Conservation (phyloP, 1,140 invertebrate genomes). For the Mercenaria mercenaria region DNA sequence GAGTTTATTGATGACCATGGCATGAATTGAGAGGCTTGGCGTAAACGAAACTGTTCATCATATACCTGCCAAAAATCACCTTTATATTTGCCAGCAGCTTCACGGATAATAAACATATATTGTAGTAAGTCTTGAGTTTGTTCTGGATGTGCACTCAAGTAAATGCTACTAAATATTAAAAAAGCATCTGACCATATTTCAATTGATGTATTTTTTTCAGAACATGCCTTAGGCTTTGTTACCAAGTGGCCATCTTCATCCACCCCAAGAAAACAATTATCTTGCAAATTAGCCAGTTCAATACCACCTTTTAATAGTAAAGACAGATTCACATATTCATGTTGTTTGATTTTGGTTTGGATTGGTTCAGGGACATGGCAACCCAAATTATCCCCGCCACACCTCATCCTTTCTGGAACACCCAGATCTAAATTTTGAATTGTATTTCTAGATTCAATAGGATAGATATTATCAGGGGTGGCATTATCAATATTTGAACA, state of each 20-base stretch:
- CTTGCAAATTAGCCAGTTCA: neutral
- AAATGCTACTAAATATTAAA: conserved; percentile 40
- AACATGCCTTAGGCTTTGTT: neutral
- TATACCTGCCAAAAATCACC: neutral
- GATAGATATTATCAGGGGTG: no score
- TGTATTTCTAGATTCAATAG: no score
- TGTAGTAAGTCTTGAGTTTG: conserved; percentile 21
- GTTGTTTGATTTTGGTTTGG: neutral
- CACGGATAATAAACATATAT: conserved; percentile 25
- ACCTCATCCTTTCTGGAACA: no score
- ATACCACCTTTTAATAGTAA: neutral
- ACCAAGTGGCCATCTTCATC: neutral
- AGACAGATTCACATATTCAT: neutral
- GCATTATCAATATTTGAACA: no score
- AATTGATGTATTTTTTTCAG: neutral
- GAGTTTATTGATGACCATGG: conserved; percentile 3
- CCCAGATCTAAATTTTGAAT: no score
- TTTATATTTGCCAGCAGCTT: neutral
- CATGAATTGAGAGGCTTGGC: neutral
- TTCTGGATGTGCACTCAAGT: neutral
- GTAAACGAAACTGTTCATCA: neutral
- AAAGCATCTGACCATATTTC: neutral
- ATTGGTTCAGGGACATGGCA: no score
- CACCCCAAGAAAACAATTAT: neutral
- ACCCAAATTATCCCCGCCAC: no score